Evolutionary conservation across 1,140 invertebrate species (phyloP).

Genomic region (Plodia interpunctella): DNA sequence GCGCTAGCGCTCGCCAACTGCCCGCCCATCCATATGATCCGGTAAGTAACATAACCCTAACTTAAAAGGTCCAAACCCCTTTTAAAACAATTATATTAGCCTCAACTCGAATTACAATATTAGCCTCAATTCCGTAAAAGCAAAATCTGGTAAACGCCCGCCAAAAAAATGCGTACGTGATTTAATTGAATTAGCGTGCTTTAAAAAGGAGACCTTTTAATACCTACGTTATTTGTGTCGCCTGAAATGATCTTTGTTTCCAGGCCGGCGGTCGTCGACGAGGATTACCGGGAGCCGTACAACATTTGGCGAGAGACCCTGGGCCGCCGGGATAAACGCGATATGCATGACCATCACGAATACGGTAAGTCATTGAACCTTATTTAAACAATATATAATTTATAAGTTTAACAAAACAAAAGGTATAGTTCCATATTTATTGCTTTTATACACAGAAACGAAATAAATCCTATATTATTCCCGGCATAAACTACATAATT

Average conservation of each 20-base stretch:
- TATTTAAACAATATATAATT: too few relatives aligned
- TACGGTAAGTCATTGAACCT: conserved; percentile 45
- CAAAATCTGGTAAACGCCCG: background rate
- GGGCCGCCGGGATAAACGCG: conserved; percentile 51
- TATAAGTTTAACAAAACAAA: too few relatives aligned
- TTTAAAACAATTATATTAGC: too few relatives aligned
- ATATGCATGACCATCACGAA: conserved; percentile 57
- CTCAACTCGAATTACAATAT: too few relatives aligned
- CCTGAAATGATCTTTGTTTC: conserved; percentile 21
- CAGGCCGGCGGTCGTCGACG: conserved; percentile 64
- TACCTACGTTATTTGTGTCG: conserved; percentile 17
- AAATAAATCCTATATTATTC: too few relatives aligned
- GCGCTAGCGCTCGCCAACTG: conserved; percentile 61
- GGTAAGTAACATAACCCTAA: conserved; percentile 34
- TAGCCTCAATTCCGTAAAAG: conserved; percentile 8
- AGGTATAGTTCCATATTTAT: too few relatives aligned
- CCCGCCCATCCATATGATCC: conserved; percentile 64
- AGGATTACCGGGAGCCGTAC: conserved; percentile 66
- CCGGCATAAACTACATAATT: too few relatives aligned
- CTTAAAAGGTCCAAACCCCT: background rate
- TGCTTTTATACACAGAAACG: too few relatives aligned
- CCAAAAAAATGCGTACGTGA: conserved; percentile 12
- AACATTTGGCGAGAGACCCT: conserved; percentile 69
- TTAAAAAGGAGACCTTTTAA: conserved; percentile 20
- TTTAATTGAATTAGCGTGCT: conserved; percentile 21